A percentile compares a stretch with the other conserved stretches of the same genome.
These are phyloP conservation scores for Drosophila nigritarsus DNA, from an alignment of 2,888 invertebrate genomes.

Conservation along the genomic window DNA sequence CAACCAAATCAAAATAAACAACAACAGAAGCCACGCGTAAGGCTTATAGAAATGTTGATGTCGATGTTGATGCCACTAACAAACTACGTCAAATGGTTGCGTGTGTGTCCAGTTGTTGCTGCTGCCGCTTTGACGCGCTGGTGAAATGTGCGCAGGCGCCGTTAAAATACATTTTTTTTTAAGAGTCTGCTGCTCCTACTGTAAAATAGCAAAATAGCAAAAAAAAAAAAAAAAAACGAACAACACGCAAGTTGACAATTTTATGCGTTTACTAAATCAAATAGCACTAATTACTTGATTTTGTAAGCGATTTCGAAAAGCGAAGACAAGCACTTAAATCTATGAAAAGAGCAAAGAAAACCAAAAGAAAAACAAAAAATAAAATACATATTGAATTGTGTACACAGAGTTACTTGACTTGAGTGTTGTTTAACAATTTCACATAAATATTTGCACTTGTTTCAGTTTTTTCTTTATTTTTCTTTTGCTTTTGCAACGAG, in stretches of 20 bases:
- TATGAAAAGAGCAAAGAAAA: slow-evolving; percentile 1
- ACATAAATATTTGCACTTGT: slow-evolving; percentile 60
- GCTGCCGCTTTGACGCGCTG: slow-evolving; percentile 39
- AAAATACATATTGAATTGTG: slow-evolving; percentile 35
- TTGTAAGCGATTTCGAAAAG: slow-evolving; percentile 75
- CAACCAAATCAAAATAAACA: slow-evolving; percentile 42
- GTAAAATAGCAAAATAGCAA: slow-evolving; percentile 23
- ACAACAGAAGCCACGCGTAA: slow-evolving; percentile 45
- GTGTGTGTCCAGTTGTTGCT: slow-evolving; percentile 16
- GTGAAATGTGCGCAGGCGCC: slow-evolving; percentile 71
- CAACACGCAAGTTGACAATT: slow-evolving; percentile 69
- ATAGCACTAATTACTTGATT: slow-evolving; percentile 80
- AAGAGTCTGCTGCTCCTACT: slow-evolving; percentile 10
- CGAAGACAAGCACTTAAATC: slow-evolving; percentile 37
- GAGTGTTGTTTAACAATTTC: slow-evolving; percentile 58
- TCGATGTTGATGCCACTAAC: slow-evolving; percentile 50
- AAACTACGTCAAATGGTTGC: slow-evolving; percentile 57
- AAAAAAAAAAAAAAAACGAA: slow-evolving; percentile 1
- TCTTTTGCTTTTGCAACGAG: slow-evolving; percentile 20
- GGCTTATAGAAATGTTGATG: slow-evolving; percentile 49
- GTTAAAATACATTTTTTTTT: slow-evolving; percentile 50
- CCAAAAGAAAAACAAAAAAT: slow-evolving; percentile 15
- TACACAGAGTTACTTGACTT: slow-evolving; percentile 41
- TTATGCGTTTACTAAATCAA: slow-evolving; percentile 82
- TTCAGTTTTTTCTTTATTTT: slow-evolving; percentile 14